phyloP scores from a whole-genome alignment of 2,888 invertebrate genomes.

The Drosophila testacea region DNA sequence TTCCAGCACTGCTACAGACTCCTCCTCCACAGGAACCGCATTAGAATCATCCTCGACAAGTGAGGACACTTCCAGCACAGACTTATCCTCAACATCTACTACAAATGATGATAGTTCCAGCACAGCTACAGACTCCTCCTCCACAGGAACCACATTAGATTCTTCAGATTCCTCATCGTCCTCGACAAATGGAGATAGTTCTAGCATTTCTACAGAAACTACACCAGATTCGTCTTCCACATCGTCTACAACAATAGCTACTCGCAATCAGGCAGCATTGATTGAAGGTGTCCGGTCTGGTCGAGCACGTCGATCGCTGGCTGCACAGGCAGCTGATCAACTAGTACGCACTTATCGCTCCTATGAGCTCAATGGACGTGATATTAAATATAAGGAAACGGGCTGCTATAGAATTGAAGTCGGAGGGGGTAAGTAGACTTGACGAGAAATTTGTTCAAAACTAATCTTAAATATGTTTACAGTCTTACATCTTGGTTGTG shows the following conservation, averaged over 20 bases:
- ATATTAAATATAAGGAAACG: conserved; percentile 26
- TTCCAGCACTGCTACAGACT: neutral
- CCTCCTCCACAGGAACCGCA: neutral
- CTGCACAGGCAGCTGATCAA: conserved; percentile 59
- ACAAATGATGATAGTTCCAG: neutral
- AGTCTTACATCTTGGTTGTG: conserved; percentile 70
- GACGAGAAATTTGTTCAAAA: too few species aligned
- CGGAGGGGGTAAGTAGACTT: conserved; percentile 39
- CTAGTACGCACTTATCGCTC: conserved; percentile 70
- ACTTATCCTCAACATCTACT: too few species aligned
- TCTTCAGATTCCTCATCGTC: too few species aligned
- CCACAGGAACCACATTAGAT: neutral
- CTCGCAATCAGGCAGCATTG: neutral
- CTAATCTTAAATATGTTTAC: neutral
- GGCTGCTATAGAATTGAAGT: conserved; percentile 70
- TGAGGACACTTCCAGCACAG: conserved; percentile 7
- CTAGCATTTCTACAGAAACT: neutral
- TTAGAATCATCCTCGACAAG: too few species aligned
- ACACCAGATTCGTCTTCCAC: neutral
- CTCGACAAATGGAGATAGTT: neutral
- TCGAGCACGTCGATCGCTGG: conserved; percentile 45
- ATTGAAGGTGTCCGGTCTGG: conserved; percentile 3
- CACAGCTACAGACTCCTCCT: too few species aligned
- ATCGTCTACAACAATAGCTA: neutral
- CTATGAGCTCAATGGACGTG: conserved; percentile 40